phyloP scores from a whole-genome alignment of 2,888 invertebrate species.

The Mactromeris polynyma region DNA sequence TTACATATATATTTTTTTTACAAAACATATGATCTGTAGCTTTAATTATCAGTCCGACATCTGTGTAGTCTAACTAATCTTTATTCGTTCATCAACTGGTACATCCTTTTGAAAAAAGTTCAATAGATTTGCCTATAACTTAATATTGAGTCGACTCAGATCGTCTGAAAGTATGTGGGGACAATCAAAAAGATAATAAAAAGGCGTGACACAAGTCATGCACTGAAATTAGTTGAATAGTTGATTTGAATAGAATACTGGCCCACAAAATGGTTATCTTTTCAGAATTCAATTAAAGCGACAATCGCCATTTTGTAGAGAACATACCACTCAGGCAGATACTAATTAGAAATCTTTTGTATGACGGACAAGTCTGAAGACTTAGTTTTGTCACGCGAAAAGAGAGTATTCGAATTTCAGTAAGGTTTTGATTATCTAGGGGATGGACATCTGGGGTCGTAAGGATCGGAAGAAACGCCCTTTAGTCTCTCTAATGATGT shows the following conservation, averaged over 20 bases:
- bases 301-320: slow-evolving; percentile 22
- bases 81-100: background rate
- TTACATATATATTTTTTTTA: no score
- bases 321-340: background rate
- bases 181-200: background rate
- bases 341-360: slow-evolving; percentile 40
- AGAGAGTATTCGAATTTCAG: slow-evolving; percentile 19
- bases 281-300: slow-evolving; percentile 38
- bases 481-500: slow-evolving; percentile 2
- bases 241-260: slow-evolving; percentile 16
- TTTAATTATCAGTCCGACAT: background rate
- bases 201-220: slow-evolving; percentile 25
- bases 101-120: background rate
- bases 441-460: background rate
- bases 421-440: slow-evolving; percentile 5
- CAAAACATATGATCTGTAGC: no score
- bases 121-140: background rate
- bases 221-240: slow-evolving; percentile 7
- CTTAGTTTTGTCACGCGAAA: slow-evolving; percentile 41
- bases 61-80: background rate
- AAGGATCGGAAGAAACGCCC: background rate
- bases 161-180: background rate
- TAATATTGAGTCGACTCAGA: background rate
- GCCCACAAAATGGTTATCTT: slow-evolving; percentile 29
- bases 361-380: slow-evolving; percentile 17